Percentiles rank a stretch among this genome's conserved stretches.
Conservation (phyloP, 35 echinoderm and acorn worm species). For the Strongylocentrotus purpuratus region DNA sequence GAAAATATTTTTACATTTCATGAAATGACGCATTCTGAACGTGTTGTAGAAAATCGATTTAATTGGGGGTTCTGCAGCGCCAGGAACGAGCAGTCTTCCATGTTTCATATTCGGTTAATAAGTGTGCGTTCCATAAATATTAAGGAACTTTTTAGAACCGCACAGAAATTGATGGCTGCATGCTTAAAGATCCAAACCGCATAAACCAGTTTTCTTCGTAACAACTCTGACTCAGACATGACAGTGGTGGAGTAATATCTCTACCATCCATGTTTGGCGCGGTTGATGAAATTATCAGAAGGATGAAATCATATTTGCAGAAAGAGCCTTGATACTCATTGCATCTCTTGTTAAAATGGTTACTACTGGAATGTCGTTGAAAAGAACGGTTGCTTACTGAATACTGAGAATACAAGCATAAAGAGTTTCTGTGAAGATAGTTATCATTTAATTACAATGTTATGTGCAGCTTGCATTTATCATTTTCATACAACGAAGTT, state of each 20-base stretch:
- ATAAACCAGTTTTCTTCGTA: neutral
- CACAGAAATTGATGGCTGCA: neutral
- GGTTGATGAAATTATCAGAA: neutral
- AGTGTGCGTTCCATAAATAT: neutral
- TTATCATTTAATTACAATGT: neutral
- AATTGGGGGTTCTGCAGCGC: neutral
- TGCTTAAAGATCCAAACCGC: neutral
- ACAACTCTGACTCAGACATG: neutral
- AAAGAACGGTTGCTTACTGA: neutral
- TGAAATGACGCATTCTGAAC: neutral
- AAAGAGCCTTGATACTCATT: neutral
- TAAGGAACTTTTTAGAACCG: neutral
- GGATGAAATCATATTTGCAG: neutral
- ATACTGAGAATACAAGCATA: neutral
- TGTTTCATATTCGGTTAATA: neutral
- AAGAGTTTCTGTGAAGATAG: neutral
- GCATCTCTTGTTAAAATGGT: neutral
- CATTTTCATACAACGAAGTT: neutral
- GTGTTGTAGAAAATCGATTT: neutral
- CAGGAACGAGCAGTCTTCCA: neutral
- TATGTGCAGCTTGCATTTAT: neutral
- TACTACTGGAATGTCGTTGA: neutral
- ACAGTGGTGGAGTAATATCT: neutral
- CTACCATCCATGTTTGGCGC: neutral
- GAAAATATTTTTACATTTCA: neutral